Evolutionary conservation across 1,140 invertebrate species (phyloP), one percentile per base, ranked within the genome.

Genomic region (Drosophila guanche): DNA sequence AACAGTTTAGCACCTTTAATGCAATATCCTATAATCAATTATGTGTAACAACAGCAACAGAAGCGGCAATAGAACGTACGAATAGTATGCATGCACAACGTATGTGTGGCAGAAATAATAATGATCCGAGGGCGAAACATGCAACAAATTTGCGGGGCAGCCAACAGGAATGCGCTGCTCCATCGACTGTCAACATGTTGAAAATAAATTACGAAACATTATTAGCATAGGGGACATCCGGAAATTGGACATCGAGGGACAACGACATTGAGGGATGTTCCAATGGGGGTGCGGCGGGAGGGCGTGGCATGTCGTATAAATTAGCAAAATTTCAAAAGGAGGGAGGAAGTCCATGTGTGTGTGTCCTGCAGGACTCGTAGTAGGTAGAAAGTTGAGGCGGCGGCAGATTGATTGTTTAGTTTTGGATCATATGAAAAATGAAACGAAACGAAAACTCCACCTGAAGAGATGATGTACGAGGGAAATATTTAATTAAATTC

Each of bases 131-230:
- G 52, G 22, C 43, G 79, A 65, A 66, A 66, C 59, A 75, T 58
- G 74, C 65, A 53, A 71, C 75, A 84, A 84, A 84, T 84, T 79
- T 76, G 79, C 71, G 79, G 68, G 59, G 48, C 29, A 10, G 0
- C 69, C 55, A 43, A 63, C 29, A 33, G 29, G 8, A 85, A 76
- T 84, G 59, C 66, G 65, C 79, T 27, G 25, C 29, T 33, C 29
- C 66, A 69, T 72, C 70, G 80, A 66, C 80, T 84, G 79, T 79
- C 80, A 84, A 72, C 80, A 83, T 83, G 79, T 78, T 85, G 71
- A 72, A 85, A 84, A 84, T 84, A 85, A 85, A 85, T 76, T 76
- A 76, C 80, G 75, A 84, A 72, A 85, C 80, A 85, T 84, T 85
- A 84, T 84, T 85, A 85, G 80, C 80, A 84, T 79, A 42, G 67